Conservation (phyloP, 2,113 vertebrate species). For the Lycocorax pyrrhopterus region DNA sequence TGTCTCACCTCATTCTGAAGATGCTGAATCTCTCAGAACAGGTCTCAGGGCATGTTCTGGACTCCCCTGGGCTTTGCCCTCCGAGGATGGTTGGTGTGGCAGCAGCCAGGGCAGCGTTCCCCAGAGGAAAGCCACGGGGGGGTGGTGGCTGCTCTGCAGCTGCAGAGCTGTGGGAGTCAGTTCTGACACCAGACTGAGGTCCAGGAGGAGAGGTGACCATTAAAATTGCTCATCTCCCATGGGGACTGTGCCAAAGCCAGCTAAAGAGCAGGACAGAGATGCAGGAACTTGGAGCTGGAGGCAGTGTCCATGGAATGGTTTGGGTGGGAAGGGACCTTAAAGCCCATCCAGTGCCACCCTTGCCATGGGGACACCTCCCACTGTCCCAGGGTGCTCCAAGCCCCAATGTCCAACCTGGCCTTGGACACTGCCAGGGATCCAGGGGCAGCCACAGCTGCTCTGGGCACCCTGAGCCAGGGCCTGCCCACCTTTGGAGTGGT, state of each 20-base stretch:
- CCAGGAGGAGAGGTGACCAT: neutral
- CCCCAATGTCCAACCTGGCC: neutral
- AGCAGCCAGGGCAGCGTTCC: neutral
- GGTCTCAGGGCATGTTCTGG: fast-evolving
- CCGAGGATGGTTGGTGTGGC: neutral
- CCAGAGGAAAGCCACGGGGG: neutral
- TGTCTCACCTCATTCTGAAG: neutral
- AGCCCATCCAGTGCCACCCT: fast-evolving
- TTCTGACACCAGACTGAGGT: neutral
- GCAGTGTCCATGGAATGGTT: too few species aligned
- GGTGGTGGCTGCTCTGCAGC: neutral
- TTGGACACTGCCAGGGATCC: neutral
- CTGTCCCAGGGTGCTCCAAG: neutral
- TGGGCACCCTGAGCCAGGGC: neutral
- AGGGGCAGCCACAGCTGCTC: neutral
- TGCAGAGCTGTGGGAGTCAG: neutral
- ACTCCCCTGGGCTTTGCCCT: neutral
- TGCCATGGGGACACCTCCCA: neutral
- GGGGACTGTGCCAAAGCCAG: neutral
- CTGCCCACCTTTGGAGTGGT: neutral
- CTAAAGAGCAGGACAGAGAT: neutral
- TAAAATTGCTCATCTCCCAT: fast-evolving
- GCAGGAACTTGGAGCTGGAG: neutral
- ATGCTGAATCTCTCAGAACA: neutral
- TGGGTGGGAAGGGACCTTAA: neutral